phyloP scores from a whole-genome alignment of 2,888 invertebrate genomes.

The Balanococcus diminutus region DNA sequence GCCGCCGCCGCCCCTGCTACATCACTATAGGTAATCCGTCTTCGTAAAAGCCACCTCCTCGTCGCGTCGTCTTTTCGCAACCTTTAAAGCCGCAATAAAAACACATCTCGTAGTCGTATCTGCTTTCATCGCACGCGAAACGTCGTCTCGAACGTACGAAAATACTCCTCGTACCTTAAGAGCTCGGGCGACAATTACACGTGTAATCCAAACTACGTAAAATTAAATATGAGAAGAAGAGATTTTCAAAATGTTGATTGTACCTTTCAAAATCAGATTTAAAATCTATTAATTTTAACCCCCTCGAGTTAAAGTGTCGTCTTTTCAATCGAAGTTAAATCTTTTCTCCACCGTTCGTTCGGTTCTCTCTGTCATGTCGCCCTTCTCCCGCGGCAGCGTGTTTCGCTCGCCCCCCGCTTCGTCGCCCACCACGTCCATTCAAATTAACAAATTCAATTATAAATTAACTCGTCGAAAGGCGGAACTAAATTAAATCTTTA shows the following conservation, averaged over 20 bases:
- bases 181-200: constrained; percentile 31
- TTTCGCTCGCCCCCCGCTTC: constrained; percentile 1
- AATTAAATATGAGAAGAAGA: constrained; percentile 39
- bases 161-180: no score
- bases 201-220: constrained; percentile 27
- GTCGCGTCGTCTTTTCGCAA: not conserved
- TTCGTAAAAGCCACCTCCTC: not conserved
- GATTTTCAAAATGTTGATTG: constrained; percentile 45
- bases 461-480: constrained; percentile 54
- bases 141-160: not conserved
- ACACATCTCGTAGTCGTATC: not conserved
- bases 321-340: constrained; percentile 49
- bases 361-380: not conserved
- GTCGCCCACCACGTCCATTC: constrained; percentile 32
- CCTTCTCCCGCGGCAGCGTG: not conserved
- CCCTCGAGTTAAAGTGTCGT: constrained; percentile 36
- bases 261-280: constrained; percentile 50
- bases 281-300: constrained; percentile 54
- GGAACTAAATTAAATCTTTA: constrained; percentile 53
- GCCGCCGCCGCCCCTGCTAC: not conserved
- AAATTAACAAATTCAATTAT: constrained; percentile 54
- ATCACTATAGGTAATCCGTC: not conserved
- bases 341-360: constrained; percentile 15
- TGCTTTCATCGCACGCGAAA: not conserved
- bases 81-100: not conserved